Evolutionary conservation across 1,140 invertebrate species (phyloP).

Genomic region (Eubasilissa regina): DNA sequence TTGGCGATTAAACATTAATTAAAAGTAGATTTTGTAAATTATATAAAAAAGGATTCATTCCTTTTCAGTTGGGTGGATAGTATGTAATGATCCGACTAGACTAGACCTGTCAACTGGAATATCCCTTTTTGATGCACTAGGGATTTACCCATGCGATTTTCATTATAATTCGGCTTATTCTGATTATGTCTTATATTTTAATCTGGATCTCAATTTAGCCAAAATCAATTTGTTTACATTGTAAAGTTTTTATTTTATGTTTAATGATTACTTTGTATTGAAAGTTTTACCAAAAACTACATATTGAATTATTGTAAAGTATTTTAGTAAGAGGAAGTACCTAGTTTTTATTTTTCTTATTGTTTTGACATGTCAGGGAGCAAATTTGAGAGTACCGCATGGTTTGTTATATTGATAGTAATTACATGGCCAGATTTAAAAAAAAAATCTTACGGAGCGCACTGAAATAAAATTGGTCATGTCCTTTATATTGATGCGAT

Average conservation of each 20-base stretch:
- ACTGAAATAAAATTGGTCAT: too few species aligned
- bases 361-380: background rate
- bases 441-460: background rate
- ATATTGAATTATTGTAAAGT: background rate
- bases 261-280: background rate
- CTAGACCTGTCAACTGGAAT: background rate
- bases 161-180: background rate
- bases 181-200: background rate
- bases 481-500: too few species aligned
- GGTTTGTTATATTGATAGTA: background rate
- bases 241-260: slow-evolving; percentile 4
- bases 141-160: background rate
- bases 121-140: background rate
- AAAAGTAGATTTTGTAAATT: background rate
- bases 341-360: background rate
- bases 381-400: background rate
- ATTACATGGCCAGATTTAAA: too few species aligned
- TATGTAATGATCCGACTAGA: background rate
- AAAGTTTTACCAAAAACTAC: background rate
- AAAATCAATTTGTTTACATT: background rate
- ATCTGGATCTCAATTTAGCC: slow-evolving; percentile 4
- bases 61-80: background rate
- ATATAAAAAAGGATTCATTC: too few species aligned
- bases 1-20: background rate
- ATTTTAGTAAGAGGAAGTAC: background rate